Conservation (phyloP, 30 jellyfish, hydroid and myxozoan species). For the Cassiopea andromeda region DNA sequence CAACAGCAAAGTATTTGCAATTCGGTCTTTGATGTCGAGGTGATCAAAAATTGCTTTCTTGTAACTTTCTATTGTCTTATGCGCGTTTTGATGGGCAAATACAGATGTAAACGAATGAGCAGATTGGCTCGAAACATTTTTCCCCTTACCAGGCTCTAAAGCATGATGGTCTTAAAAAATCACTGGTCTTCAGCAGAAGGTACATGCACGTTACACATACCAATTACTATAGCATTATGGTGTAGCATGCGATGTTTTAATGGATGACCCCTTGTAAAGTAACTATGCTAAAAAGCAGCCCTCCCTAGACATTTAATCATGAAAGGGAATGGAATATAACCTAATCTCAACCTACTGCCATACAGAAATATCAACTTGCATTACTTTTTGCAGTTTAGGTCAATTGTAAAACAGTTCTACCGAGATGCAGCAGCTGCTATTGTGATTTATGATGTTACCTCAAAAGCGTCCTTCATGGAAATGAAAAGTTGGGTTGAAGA, state of each 20-base stretch:
- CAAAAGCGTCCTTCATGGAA: conserved; percentile 62
- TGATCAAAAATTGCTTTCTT: background rate
- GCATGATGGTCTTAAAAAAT: no score
- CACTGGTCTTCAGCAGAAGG: no score
- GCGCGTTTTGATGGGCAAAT: background rate
- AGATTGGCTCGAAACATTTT: background rate
- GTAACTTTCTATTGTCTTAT: background rate
- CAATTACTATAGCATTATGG: no score
- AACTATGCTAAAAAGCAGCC: no score
- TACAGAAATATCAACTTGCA: no score
- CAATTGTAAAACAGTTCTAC: conserved; percentile 93
- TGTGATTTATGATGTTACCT: conserved; percentile 86
- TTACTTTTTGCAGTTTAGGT: conserved; percentile 61
- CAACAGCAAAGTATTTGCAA: background rate
- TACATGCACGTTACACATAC: no score
- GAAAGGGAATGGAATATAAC: no score
- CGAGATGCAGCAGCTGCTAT: conserved; percentile 98
- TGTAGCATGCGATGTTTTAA: no score
- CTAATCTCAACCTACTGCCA: no score
- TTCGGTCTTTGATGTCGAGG: background rate
- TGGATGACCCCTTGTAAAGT: no score
- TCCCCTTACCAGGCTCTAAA: no score
- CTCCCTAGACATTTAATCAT: no score
- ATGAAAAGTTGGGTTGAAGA: conserved; percentile 88
- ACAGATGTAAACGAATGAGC: background rate